A percentile compares a stretch with the other conserved stretches of the same genome.
phyloP scores from a whole-genome alignment of 2,888 invertebrate species.

The Cecidostiba fungosa region DNA sequence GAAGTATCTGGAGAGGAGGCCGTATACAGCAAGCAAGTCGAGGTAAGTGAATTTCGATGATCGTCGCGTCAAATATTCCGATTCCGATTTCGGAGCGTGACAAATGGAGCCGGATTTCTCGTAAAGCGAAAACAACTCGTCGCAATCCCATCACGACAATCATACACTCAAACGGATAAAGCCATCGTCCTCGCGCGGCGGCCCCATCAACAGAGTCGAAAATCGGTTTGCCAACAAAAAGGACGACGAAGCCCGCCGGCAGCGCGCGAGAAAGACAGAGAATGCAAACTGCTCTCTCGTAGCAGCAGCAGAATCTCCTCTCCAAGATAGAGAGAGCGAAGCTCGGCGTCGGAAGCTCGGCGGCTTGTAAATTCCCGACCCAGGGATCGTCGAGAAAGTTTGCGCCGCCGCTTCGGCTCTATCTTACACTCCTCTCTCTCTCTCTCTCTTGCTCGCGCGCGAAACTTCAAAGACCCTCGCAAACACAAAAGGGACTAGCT shows the following conservation, averaged over 20 bases:
- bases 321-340: neutral
- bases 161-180: neutral
- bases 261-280: neutral
- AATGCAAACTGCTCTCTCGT: slow-evolving; percentile 4
- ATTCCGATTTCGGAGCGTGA: neutral
- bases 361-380: slow-evolving; percentile 48
- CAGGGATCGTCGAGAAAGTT: slow-evolving; percentile 17
- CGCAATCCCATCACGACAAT: neutral
- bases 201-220: neutral
- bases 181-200: neutral
- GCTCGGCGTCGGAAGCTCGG: slow-evolving; percentile 13
- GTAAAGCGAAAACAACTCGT: neutral
- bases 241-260: neutral
- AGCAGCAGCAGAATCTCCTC: neutral
- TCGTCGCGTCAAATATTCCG: neutral
- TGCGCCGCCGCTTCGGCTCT: slow-evolving; percentile 11
- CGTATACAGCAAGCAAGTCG: neutral
- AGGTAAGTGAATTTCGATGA: slow-evolving; percentile 5
- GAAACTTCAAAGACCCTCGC: slow-evolving; percentile 60
- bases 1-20: neutral
- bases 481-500: slow-evolving; percentile 48
- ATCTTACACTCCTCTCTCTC: slow-evolving; percentile 15
- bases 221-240: slow-evolving; percentile 2
- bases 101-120: neutral
- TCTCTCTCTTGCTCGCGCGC: slow-evolving; percentile 28